Conservation (phyloP, 2,797 vertebrate genomes). For the Pipistrellus pygmaeus region DNA sequence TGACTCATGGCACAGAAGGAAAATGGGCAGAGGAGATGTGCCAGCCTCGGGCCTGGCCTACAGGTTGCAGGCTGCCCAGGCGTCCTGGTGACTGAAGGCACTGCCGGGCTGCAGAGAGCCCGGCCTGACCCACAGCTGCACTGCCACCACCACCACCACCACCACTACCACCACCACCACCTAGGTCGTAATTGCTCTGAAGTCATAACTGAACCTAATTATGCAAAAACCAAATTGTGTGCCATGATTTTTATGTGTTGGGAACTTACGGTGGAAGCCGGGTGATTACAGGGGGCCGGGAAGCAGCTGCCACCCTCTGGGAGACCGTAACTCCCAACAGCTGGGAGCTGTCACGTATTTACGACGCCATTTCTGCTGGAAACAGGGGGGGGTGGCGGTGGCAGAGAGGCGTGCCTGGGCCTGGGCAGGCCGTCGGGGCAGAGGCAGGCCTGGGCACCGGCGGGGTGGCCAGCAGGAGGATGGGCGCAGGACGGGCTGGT, state of each 20-base stretch:
- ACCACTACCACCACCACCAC: conserved; percentile 30
- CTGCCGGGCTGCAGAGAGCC: background rate
- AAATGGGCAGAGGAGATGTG: background rate
- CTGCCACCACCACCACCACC: background rate
- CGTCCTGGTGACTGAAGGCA: background rate
- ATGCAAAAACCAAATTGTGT: conserved; percentile 87
- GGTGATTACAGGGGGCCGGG: conserved; percentile 87
- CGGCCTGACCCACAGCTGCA: conserved; percentile 34
- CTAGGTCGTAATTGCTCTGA: conserved; percentile 87
- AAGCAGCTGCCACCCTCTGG: conserved; percentile 90
- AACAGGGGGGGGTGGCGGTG: conserved; percentile 51
- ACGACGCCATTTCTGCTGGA: conserved; percentile 51
- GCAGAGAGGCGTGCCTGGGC: background rate
- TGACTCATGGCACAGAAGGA: background rate
- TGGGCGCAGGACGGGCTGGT: background rate
- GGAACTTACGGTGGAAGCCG: conserved; percentile 85
- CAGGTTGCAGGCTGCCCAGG: background rate
- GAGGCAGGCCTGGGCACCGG: background rate
- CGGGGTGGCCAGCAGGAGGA: background rate
- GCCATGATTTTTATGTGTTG: conserved; percentile 89
- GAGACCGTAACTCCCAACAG: conserved; percentile 89
- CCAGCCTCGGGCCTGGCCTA: background rate
- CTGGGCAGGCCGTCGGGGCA: background rate
- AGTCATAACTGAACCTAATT: conserved; percentile 87
- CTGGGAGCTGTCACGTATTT: conserved; percentile 89